Percentiles rank a stretch among this genome's conserved stretches.
These are phyloP conservation scores for Himantopus leucocephalus DNA, from an alignment of 2,113 vertebrate species.

Conservation along the genomic window DNA sequence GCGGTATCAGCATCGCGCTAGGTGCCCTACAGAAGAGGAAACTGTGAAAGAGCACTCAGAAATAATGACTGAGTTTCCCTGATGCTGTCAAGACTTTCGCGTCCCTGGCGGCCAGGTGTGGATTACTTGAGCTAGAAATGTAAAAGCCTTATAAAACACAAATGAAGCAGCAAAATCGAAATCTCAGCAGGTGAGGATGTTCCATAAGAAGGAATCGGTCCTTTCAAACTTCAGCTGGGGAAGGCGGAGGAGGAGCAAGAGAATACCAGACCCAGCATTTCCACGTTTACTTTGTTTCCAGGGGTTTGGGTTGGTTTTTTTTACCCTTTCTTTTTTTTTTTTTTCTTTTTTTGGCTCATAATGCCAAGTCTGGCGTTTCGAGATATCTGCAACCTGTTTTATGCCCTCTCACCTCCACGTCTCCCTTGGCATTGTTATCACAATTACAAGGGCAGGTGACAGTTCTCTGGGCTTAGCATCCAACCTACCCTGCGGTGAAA, in stretches of 20 bases:
- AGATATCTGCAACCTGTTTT: background rate
- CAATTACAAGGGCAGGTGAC: conserved; percentile 41
- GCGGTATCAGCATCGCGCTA: background rate
- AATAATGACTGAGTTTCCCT: conserved; percentile 51
- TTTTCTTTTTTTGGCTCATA: background rate
- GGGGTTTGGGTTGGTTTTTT: background rate
- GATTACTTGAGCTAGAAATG: conserved; percentile 50
- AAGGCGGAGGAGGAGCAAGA: conserved; percentile 2
- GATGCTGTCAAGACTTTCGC: conserved; percentile 43
- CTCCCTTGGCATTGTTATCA: conserved; percentile 29
- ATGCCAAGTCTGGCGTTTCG: background rate
- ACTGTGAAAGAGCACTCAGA: background rate
- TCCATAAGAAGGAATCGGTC: background rate
- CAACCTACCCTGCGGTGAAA: conserved; percentile 41
- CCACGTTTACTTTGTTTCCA: background rate
- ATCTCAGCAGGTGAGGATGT: background rate
- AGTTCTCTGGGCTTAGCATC: background rate
- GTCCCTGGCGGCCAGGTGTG: conserved; percentile 26
- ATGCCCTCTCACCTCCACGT: background rate
- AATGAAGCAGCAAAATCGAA: conserved; percentile 8
- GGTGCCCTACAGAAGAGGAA: conserved; percentile 10
- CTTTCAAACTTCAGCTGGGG: background rate
- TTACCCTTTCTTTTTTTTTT: background rate
- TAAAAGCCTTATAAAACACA: conserved; percentile 55
- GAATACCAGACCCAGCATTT: background rate